Percentiles rank a stretch among this genome's conserved stretches.
These are phyloP conservation scores for Dicyrtomina minuta DNA, from an alignment of 2,888 invertebrate species.

Conservation along the genomic window DNA sequence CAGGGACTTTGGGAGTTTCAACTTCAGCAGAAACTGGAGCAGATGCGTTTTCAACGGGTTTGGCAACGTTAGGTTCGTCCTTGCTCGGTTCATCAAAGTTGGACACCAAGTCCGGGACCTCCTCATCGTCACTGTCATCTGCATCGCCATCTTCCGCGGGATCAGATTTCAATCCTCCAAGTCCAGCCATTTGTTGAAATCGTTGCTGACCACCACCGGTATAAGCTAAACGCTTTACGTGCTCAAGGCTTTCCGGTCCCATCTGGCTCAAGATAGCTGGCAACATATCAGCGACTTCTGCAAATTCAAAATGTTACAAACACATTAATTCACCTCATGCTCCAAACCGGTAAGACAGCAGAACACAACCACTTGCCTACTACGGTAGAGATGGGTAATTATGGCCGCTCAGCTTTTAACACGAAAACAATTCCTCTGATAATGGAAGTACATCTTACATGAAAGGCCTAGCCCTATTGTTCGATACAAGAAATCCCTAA, in stretches of 20 bases:
- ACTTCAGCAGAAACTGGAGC: neutral
- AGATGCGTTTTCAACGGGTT: conserved; percentile 42
- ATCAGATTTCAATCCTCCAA: conserved; percentile 56
- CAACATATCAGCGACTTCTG: conserved; percentile 94
- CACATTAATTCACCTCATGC: too few species aligned
- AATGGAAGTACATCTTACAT: too few species aligned
- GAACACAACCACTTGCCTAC: neutral
- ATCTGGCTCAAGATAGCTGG: conserved; percentile 97
- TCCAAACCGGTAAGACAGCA: too few species aligned
- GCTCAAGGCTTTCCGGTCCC: conserved; percentile 94
- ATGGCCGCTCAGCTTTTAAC: too few species aligned
- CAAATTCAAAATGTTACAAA: conserved; percentile 29
- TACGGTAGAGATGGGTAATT: neutral
- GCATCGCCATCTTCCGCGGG: conserved; percentile 60
- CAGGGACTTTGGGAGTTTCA: conserved; percentile 7
- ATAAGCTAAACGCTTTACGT: conserved; percentile 65
- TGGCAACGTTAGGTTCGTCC: conserved; percentile 63
- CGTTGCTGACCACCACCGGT: conserved; percentile 41
- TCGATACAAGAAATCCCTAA: too few species aligned
- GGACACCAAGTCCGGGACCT: conserved; percentile 95
- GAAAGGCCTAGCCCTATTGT: too few species aligned
- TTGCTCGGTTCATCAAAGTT: conserved; percentile 98
- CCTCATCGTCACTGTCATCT: conserved; percentile 75
- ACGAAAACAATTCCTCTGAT: too few species aligned
- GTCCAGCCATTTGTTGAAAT: conserved; percentile 36